Evolutionary conservation across 1,140 invertebrate genomes (phyloP).

Genomic region (Colletes gigas): DNA sequence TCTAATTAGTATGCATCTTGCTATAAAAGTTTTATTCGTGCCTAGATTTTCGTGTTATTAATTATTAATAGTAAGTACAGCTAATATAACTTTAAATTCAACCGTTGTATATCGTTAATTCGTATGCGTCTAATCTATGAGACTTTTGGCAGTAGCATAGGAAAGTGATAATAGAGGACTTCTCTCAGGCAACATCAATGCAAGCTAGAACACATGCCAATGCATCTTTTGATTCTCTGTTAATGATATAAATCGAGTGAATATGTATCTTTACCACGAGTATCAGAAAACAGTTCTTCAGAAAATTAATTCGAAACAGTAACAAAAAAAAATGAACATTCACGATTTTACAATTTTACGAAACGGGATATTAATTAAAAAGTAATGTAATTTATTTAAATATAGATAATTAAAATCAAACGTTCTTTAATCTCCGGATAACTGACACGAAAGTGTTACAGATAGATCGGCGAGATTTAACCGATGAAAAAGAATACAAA

Average conservation of each 20-base stretch:
- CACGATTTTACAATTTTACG: neutral
- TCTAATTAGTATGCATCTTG: constrained; percentile 14
- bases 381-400: too few relatives aligned
- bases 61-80: neutral
- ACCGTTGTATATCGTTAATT: constrained; percentile 29
- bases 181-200: constrained; percentile 80
- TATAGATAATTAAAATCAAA: too few relatives aligned
- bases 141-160: constrained; percentile 35
- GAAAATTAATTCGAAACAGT: neutral
- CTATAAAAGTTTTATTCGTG: neutral
- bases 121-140: constrained; percentile 31
- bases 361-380: neutral
- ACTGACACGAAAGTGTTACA: too few relatives aligned
- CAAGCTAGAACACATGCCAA: constrained; percentile 75
- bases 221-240: constrained; percentile 51
- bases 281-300: constrained; percentile 22
- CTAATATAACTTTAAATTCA: constrained; percentile 11
- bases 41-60: neutral
- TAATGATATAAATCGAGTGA: constrained; percentile 44
- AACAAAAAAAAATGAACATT: neutral
- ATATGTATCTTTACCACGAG: constrained; percentile 24
- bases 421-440: too few relatives aligned
- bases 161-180: constrained; percentile 55
- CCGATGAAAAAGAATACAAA: too few relatives aligned
- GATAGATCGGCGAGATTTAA: too few relatives aligned